Evolutionary conservation across 1,140 invertebrate species (phyloP), one percentile per base, ranked within the genome.

Genomic region (Lutraria rhynchaena): DNA sequence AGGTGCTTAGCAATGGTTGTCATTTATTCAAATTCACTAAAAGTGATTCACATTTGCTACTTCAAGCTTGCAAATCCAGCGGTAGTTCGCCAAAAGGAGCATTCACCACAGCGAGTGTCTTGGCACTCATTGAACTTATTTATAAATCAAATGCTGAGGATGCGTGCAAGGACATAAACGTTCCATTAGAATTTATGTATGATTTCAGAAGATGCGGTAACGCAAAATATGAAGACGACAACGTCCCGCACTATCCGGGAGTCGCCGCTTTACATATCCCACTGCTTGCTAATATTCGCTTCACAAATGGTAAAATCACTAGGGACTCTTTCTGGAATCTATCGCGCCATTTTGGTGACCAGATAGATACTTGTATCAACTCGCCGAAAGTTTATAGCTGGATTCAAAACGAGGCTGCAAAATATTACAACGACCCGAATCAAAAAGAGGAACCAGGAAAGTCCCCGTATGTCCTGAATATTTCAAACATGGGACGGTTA

Each of bases 401-500:
- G 49, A 51, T 78, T 31, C 33, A 58, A 67, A 27, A 49, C 11
- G 49, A 78, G 33, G 49, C 35, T 11, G 15, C 24, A n/a, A 78
- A 41, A 78, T 53, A 53, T 65, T 57, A 53, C 29, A 27, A 24
- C 15, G 11, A 33, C 58, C 63, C 46, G 2, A 11, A 15, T 11
- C 61, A 57, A 19, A 13, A 1, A 44, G 22, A 41, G 29, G 33
- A 31, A n/a, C 37, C 22, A 35, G 75, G 61, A n/a, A 78, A 78
- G 46, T 65, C 75, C 13, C 75, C 49, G 24, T 78, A 65, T 69
- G 75, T 78, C 2, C 46, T 78, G 2, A 51, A 53, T 57, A 44
- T 78, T 49, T 78, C 75, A 41, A 67, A 78, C 61, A 78, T 78
- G 75, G 75, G 75, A 13, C 35, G 29, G 24, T 37, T 63, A 33